Conservation (phyloP, 2,888 invertebrate genomes). For the Lasioglossum morio region DNA sequence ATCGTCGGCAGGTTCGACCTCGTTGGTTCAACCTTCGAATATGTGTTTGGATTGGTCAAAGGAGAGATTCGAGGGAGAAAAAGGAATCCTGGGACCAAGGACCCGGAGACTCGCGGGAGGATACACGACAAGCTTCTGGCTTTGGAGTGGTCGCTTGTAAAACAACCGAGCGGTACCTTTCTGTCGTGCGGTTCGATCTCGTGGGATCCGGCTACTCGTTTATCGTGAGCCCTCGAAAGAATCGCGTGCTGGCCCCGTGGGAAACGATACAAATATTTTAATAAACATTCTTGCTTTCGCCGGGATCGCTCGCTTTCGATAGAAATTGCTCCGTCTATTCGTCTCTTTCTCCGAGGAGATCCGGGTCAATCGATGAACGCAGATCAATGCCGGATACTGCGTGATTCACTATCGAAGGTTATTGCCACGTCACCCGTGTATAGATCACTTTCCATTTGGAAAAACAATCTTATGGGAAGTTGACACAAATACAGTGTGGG, state of each 20-base stretch:
- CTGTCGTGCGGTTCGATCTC: conserved; percentile 74
- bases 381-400: conserved; percentile 13
- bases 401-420: neutral
- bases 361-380: conserved; percentile 32
- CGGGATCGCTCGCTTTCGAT: conserved; percentile 11
- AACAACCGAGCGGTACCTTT: conserved; percentile 77
- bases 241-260: conserved; percentile 64
- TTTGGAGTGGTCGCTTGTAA: conserved; percentile 77
- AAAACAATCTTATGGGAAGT: neutral
- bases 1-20: conserved; percentile 66
- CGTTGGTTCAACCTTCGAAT: conserved; percentile 68
- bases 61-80: conserved; percentile 61
- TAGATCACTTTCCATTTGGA: neutral
- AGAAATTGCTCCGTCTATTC: conserved; percentile 27
- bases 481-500: neutral
- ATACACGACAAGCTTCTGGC: conserved; percentile 78
- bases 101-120: conserved; percentile 68
- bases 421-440: neutral
- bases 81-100: conserved; percentile 71
- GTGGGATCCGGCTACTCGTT: conserved; percentile 74
- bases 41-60: conserved; percentile 68
- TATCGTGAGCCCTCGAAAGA: conserved; percentile 56
- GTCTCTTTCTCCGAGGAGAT: neutral
- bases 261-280: conserved; percentile 70
- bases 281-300: conserved; percentile 57